Evolutionary conservation across 1,140 invertebrate genomes (phyloP).

Genomic region (Sesamia nonagrioides): DNA sequence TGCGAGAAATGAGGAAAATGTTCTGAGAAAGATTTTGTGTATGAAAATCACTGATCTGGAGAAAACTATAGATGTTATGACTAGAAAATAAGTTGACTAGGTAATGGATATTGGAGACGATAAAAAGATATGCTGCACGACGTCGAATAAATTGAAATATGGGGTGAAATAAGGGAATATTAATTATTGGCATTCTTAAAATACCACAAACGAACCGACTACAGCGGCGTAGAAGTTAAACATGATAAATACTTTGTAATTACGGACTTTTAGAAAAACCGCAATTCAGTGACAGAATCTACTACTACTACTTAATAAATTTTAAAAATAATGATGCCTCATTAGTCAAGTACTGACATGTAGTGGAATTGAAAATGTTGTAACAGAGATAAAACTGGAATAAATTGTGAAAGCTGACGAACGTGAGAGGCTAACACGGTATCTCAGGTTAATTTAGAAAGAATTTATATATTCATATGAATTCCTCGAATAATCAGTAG

Average conservation of each 20-base stretch:
- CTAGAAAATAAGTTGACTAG: too few species aligned
- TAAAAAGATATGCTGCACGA: too few species aligned
- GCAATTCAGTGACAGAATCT: slow-evolving; percentile 9
- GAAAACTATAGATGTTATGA: too few species aligned
- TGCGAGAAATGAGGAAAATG: too few species aligned
- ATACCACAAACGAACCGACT: neutral
- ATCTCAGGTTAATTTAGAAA: slow-evolving; percentile 24
- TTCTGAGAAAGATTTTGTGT: too few species aligned
- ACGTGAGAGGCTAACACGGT: slow-evolving; percentile 42
- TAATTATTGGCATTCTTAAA: neutral
- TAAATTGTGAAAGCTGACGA: slow-evolving; percentile 44
- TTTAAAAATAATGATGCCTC: slow-evolving; percentile 28
- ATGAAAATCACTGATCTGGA: too few species aligned
- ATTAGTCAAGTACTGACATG: slow-evolving; percentile 20
- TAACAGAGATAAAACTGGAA: slow-evolving; percentile 47
- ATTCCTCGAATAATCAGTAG: slow-evolving; percentile 32
- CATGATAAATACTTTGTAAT: neutral
- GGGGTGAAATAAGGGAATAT: neutral
- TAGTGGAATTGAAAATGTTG: slow-evolving; percentile 30
- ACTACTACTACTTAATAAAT: neutral
- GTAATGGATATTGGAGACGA: too few species aligned
- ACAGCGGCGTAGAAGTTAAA: neutral
- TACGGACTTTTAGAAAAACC: slow-evolving; percentile 5
- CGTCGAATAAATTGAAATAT: too few species aligned
- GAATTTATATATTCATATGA: slow-evolving; percentile 23